phyloP scores from a whole-genome alignment of 2,113 vertebrate genomes.

The Struthidea cinerea region DNA sequence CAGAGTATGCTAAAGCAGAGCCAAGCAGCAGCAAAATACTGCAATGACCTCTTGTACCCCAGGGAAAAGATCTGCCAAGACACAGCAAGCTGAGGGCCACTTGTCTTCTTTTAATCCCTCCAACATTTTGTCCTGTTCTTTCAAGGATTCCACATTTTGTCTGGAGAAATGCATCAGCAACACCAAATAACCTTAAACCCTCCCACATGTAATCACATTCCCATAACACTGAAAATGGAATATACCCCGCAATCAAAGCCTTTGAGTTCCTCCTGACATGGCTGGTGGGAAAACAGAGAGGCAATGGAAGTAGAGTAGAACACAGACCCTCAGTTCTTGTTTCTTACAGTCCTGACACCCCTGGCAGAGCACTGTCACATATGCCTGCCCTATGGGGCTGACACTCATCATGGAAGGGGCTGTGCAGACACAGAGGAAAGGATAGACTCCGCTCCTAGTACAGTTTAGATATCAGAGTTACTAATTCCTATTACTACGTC shows the following conservation, averaged over 20 bases:
- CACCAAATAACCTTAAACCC: background rate
- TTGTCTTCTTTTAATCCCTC: background rate
- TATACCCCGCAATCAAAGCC: background rate
- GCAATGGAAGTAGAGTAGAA: background rate
- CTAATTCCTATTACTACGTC: background rate
- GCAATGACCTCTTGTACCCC: background rate
- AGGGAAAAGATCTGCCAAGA: background rate
- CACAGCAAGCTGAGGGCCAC: background rate
- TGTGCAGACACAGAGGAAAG: background rate
- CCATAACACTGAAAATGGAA: background rate
- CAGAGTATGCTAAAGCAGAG: background rate
- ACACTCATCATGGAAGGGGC: rapidly evolving
- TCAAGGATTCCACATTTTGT: background rate
- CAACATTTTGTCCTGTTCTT: background rate
- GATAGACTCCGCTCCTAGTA: background rate
- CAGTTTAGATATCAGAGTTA: background rate
- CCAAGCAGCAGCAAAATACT: background rate
- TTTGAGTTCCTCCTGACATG: background rate
- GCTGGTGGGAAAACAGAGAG: background rate
- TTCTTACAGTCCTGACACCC: background rate
- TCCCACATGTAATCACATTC: background rate
- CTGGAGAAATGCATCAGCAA: background rate
- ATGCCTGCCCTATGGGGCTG: background rate
- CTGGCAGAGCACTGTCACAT: rapidly evolving
- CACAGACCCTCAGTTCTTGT: background rate